phyloP scores from a whole-genome alignment of 2,113 vertebrate genomes.

The Larimichthys crocea region DNA sequence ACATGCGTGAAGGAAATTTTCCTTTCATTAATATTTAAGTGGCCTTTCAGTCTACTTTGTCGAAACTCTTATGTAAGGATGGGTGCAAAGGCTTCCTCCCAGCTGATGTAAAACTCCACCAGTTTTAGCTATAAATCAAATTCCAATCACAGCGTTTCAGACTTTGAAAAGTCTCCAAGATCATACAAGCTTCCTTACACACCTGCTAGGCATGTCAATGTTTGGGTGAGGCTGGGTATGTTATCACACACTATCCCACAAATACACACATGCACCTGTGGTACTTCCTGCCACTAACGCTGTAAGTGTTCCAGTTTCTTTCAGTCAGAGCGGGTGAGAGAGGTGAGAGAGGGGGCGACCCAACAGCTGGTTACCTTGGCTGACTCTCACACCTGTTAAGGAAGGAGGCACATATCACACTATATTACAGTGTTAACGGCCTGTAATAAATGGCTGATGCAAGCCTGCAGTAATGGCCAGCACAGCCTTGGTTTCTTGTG shows the following conservation, averaged over 20 bases:
- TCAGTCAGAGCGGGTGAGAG: conserved; percentile 68
- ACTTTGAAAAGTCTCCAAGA: conserved; percentile 78
- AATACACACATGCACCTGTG: conserved; percentile 57
- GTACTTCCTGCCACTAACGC: conserved; percentile 72
- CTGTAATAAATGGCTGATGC: conserved; percentile 71
- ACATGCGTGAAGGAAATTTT: conserved; percentile 29
- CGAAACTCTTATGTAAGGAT: conserved; percentile 13
- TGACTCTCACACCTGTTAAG: conserved; percentile 77
- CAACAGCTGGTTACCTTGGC: conserved; percentile 78
- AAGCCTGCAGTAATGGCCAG: conserved; percentile 65
- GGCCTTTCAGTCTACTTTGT: neutral
- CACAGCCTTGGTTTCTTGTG: conserved; percentile 17
- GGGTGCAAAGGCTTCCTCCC: conserved; percentile 45
- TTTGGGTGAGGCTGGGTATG: conserved; percentile 68
- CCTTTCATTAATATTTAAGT: conserved; percentile 31
- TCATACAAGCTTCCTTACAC: conserved; percentile 70
- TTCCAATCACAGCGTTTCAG: conserved; percentile 68
- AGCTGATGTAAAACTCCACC: conserved; percentile 55
- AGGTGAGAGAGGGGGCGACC: conserved; percentile 71
- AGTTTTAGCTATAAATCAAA: conserved; percentile 72
- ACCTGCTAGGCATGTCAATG: conserved; percentile 78
- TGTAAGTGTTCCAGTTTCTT: conserved; percentile 75
- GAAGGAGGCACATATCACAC: conserved; percentile 52
- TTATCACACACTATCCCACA: conserved; percentile 20
- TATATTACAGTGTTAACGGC: conserved; percentile 46